Evolutionary conservation across 2,797 vertebrate species (phyloP).

Genomic region (Odontamblyopus lacepedii): DNA sequence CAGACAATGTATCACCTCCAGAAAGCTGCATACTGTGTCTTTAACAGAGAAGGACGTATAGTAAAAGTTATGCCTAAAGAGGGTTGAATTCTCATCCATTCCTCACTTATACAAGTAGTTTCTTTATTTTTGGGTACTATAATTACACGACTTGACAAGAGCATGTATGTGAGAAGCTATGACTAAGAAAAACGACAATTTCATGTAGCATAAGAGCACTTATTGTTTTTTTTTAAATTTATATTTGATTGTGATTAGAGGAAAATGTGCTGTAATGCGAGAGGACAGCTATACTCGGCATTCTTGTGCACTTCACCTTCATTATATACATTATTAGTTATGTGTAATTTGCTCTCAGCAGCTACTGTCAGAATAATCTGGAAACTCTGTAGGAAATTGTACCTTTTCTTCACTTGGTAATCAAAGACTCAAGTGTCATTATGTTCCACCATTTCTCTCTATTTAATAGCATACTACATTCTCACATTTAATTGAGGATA

Average conservation of each 20-base stretch:
- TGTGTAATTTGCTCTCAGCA: neutral
- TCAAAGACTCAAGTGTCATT: neutral
- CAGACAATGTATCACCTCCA: no score
- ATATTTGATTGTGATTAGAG: neutral
- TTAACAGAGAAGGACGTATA: no score
- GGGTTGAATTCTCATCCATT: no score
- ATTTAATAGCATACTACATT: slow-evolving; percentile 7
- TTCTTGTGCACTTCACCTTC: neutral
- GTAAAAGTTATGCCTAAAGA: no score
- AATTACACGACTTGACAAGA: no score
- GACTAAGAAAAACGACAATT: neutral
- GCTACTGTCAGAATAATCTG: neutral
- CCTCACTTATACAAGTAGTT: no score
- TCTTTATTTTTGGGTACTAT: no score
- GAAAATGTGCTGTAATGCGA: neutral
- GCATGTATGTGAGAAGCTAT: neutral
- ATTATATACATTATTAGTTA: neutral
- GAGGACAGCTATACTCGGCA: neutral
- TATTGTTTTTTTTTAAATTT: neutral
- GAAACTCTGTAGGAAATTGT: neutral
- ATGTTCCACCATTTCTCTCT: neutral
- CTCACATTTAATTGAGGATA: slow-evolving; percentile 9
- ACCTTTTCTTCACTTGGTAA: neutral
- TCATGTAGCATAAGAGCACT: neutral
- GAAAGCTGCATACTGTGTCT: no score